Evolutionary conservation across 1,140 invertebrate genomes (phyloP).

Genomic region (Zaprionus tsacasi): DNA sequence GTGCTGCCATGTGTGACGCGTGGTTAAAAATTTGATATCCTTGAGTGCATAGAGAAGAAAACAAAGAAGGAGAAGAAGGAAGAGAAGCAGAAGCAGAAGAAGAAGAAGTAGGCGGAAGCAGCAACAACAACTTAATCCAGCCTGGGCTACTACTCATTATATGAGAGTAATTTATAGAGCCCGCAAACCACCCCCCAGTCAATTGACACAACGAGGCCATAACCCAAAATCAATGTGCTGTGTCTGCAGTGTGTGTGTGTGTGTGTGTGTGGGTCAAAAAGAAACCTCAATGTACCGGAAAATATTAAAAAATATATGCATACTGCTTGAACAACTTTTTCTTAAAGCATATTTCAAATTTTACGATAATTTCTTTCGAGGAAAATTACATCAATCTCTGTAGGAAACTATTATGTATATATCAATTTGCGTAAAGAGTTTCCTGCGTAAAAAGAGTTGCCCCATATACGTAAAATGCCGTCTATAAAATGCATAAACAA

Average conservation of each 20-base stretch:
- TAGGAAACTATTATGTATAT: too few relatives aligned
- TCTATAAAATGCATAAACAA: too few relatives aligned
- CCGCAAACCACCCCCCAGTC: conserved; percentile 1
- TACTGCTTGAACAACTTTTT: too few relatives aligned
- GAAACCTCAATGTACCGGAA: background rate
- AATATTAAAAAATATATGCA: background rate
- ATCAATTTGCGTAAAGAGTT: too few relatives aligned
- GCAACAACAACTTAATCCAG: conserved; percentile 9
- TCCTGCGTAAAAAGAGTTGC: too few relatives aligned
- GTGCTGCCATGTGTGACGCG: conserved; percentile 71
- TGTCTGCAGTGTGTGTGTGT: background rate
- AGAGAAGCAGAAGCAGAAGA: too few relatives aligned
- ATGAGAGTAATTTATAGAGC: conserved; percentile 23
- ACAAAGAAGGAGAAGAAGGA: conserved; percentile 27
- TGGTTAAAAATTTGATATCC: conserved; percentile 81
- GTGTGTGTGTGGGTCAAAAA: background rate
- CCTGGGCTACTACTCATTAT: conserved; percentile 17
- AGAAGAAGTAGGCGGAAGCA: background rate
- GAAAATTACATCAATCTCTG: too few relatives aligned
- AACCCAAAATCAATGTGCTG: conserved; percentile 29
- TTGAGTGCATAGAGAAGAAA: conserved; percentile 54
- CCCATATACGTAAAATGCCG: too few relatives aligned
- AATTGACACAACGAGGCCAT: conserved; percentile 16
- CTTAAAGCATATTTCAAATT: background rate
- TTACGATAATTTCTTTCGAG: too few relatives aligned